Evolutionary conservation across 2,888 invertebrate genomes (phyloP).

Genomic region (Platycheirus albimanus): DNA sequence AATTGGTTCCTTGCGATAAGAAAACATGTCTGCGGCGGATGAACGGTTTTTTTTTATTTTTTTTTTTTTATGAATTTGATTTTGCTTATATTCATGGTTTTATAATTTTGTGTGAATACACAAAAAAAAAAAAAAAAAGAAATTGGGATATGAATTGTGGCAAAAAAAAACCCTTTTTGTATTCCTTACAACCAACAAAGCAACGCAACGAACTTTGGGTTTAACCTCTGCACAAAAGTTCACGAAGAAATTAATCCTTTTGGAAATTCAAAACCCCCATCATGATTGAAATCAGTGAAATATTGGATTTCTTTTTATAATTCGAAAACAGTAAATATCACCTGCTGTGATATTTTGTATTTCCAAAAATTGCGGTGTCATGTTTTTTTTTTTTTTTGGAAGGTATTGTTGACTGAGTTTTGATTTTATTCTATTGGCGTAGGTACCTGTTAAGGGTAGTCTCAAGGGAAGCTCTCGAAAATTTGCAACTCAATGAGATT

Average conservation of each 20-base stretch:
- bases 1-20: constrained; percentile 45
- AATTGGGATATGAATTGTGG: neutral
- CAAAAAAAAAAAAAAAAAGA: constrained; percentile 9
- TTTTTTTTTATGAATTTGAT: constrained; percentile 38
- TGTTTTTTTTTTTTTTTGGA: constrained; percentile 18
- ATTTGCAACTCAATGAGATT: constrained; percentile 71
- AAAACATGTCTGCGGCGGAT: constrained; percentile 44
- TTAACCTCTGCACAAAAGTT: constrained; percentile 46
- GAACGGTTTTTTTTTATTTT: constrained; percentile 19
- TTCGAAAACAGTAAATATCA: constrained; percentile 9
- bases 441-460: constrained; percentile 3
- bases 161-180: neutral
- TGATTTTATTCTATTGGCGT: constrained; percentile 59
- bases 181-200: too few relatives aligned
- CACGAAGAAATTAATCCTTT: constrained; percentile 56
- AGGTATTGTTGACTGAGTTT: constrained; percentile 30
- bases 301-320: constrained; percentile 50
- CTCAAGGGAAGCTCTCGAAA: constrained; percentile 29
- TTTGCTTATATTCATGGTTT: constrained; percentile 35
- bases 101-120: constrained; percentile 58
- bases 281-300: constrained; percentile 57
- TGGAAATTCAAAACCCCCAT: constrained; percentile 54
- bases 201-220: neutral
- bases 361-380: constrained; percentile 39
- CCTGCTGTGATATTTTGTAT: constrained; percentile 15